A percentile compares a stretch with the other conserved stretches of the same genome.
phyloP scores from a whole-genome alignment of 2,888 invertebrate genomes.

The Choristoneura rosaceana region DNA sequence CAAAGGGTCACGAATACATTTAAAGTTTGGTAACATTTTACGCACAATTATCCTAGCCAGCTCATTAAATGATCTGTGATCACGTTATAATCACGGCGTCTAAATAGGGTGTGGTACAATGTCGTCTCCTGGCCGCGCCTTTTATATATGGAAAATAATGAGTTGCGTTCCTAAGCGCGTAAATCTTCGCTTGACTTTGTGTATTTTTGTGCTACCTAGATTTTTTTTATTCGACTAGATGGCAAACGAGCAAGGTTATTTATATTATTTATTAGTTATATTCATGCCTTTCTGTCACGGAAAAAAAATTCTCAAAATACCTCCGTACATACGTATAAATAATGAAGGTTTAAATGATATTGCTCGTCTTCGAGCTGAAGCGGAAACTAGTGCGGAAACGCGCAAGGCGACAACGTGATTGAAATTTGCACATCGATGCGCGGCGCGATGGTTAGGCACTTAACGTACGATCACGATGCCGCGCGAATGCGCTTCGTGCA shows the following conservation, averaged over 20 bases:
- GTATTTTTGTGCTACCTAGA: neutral
- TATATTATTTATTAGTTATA: too few species aligned
- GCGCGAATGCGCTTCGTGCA: constrained; percentile 42
- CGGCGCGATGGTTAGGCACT: constrained; percentile 46
- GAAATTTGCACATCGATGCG: constrained; percentile 58
- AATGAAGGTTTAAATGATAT: constrained; percentile 1
- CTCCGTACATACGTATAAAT: neutral
- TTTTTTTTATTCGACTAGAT: too few species aligned
- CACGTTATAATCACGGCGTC: neutral
- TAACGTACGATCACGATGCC: constrained; percentile 27
- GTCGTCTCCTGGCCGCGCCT: neutral
- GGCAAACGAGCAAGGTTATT: too few species aligned
- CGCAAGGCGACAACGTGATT: constrained; percentile 50
- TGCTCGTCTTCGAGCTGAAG: constrained; percentile 12
- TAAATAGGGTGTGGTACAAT: neutral
- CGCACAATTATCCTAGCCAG: neutral
- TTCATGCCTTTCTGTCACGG: neutral
- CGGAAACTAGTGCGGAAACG: constrained; percentile 44
- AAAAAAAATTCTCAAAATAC: neutral
- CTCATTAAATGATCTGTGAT: neutral
- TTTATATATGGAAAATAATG: neutral
- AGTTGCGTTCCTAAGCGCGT: neutral
- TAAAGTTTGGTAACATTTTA: neutral
- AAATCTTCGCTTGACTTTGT: neutral
- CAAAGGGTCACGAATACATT: neutral